Base-by-base conservation (phyloP, 1,140 invertebrate species). In the Drosophila malerkotliana region DNA sequence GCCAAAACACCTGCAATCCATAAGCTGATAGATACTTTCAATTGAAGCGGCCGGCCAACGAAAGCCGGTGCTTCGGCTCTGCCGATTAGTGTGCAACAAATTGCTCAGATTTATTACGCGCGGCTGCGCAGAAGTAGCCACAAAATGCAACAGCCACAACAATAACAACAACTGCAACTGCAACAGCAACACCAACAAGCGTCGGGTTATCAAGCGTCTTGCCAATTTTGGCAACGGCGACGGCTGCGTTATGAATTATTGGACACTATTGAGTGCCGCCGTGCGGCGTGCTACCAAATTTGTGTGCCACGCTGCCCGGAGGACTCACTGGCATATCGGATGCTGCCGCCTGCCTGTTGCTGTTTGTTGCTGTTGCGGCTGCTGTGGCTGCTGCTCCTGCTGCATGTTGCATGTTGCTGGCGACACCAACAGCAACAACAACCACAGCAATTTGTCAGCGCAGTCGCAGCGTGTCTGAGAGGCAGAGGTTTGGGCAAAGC, bases 61-160 rank as follows among this genome's bases (percentile, higher is more conserved):
- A 74, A 56, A 45, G 56, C 39, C 3, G 66, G 44, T 24, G 54
- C 49, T 48, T 68, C 32, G 45, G 52, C 71, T 73, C 58, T 62
- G 80, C 51, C 82, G 82, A 87, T 87, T 87, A 87, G 78, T 77
- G 82, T 61, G 79, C 82, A 87, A 87, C 82, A 87, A 87, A 87
- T 87, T 87, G 82, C 78, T 62, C 79, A 87, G 82, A 87, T 87
- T 87, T 87, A 87, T 87, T 87, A 87, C 78, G 82, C 82, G 82
- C 58, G 48, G 71, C 49, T 62, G 76, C 71, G 47, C 61, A 47
- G 53, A 26, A 49, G 72, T 18, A 47, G 44, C 44, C 44, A 18
- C 44, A 47, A 47, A 47, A 10, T 24, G 44, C 55, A 44, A 28
- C 59, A 47, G 24, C 44, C 30, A 28, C 51, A n/a, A 9, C 63